phyloP scores from a whole-genome alignment of 2,113 vertebrate genomes.

The Anoura caudifer region DNA sequence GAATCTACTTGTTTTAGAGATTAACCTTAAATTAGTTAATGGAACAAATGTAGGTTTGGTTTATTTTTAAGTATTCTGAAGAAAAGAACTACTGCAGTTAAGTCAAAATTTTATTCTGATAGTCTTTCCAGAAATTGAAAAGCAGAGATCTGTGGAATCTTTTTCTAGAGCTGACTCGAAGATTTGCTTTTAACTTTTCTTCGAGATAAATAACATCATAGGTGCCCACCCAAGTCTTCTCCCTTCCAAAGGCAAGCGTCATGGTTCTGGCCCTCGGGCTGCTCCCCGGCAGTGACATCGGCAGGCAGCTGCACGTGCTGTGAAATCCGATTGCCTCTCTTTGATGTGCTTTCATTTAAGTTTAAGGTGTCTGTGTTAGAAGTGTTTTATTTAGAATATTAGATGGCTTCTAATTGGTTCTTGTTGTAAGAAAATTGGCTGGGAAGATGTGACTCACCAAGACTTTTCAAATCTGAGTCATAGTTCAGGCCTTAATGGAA shows the following conservation, averaged over 20 bases:
- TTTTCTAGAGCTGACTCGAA: not conserved
- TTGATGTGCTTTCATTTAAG: not conserved
- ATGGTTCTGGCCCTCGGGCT: not conserved
- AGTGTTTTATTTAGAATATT: not conserved
- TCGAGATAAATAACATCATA: not conserved
- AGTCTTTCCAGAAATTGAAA: constrained; percentile 5
- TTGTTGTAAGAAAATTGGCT: not conserved
- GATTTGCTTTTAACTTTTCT: not conserved
- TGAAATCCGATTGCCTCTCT: not conserved
- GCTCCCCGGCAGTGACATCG: too few species aligned
- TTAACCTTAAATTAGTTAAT: not conserved
- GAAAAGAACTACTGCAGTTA: constrained; percentile 18
- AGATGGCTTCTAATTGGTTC: not conserved
- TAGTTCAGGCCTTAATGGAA: not conserved
- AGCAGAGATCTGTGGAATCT: not conserved
- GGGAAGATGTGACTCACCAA: not conserved
- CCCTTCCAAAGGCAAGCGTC: not conserved
- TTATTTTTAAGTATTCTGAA: not conserved
- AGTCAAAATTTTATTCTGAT: not conserved
- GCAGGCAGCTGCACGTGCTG: too few species aligned
- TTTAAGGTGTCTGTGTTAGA: constrained; percentile 5
- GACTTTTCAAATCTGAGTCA: not conserved
- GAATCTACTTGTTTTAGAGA: not conserved
- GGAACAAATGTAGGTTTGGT: not conserved
- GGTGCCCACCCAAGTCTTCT: not conserved